phyloP scores from a whole-genome alignment of 2,888 invertebrate species.

The Sepioteuthis lessoniana region DNA sequence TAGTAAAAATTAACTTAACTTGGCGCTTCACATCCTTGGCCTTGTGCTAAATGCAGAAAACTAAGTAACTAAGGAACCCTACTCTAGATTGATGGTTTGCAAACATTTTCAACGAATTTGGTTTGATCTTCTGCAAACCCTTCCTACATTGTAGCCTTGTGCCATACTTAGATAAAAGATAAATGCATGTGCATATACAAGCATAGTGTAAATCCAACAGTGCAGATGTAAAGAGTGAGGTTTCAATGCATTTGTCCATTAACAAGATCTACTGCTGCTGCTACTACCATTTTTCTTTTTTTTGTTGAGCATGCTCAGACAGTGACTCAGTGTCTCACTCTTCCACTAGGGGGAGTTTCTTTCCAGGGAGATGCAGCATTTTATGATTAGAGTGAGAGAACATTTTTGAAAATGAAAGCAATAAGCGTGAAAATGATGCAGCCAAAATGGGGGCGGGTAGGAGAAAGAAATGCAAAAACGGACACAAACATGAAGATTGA shows the following conservation, averaged over 20 bases:
- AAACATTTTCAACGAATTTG: too few relatives aligned
- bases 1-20: too few relatives aligned
- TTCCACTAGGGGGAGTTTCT: neutral
- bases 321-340: neutral
- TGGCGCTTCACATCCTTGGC: too few relatives aligned
- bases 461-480: conserved; percentile 50
- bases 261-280: neutral
- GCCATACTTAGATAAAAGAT: too few relatives aligned
- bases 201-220: neutral
- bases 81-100: too few relatives aligned
- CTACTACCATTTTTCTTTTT: too few relatives aligned
- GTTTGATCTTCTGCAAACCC: too few relatives aligned
- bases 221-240: neutral
- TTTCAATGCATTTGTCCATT: neutral
- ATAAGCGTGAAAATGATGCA: conserved; percentile 51
- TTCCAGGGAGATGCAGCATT: neutral
- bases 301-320: neutral
- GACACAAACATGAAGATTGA: neutral
- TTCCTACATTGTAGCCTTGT: too few relatives aligned
- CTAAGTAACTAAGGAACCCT: too few relatives aligned
- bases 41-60: too few relatives aligned
- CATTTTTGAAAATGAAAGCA: neutral
- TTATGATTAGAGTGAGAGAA: neutral
- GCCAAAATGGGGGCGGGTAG: conserved; percentile 50
- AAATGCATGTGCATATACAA: neutral